A percentile compares a stretch with the other conserved stretches of the same genome.
phyloP scores from a whole-genome alignment of 2,113 vertebrate genomes.

The Gobio gobio region DNA sequence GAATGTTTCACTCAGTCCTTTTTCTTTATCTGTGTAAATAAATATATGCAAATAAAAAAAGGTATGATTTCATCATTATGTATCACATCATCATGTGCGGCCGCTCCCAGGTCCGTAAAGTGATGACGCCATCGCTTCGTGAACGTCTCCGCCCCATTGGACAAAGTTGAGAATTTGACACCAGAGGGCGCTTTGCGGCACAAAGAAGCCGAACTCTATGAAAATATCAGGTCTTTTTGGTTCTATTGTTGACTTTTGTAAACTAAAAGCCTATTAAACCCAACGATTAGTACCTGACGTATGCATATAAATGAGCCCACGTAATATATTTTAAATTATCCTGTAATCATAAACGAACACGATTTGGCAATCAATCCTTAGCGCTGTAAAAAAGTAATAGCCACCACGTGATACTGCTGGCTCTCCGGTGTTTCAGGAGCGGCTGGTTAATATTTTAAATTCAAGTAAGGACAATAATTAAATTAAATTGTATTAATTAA shows the following conservation, averaged over 20 bases:
- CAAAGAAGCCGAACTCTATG: background rate
- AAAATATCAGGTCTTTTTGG: background rate
- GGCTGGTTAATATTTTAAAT: background rate
- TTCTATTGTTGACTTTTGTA: background rate
- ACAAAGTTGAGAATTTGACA: background rate
- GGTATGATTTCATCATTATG: background rate
- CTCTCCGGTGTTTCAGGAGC: background rate
- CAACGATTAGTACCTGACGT: background rate
- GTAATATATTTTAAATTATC: background rate
- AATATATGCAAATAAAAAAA: background rate
- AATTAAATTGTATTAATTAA: background rate
- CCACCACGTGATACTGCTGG: background rate
- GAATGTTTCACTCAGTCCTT: slow-evolving; percentile 12
- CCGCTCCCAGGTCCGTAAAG: background rate
- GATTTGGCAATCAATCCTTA: background rate
- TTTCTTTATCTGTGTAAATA: slow-evolving; percentile 29
- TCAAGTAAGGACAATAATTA: background rate
- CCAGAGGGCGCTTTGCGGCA: background rate
- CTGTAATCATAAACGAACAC: background rate
- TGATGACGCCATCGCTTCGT: slow-evolving; percentile 3
- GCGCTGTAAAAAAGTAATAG: background rate
- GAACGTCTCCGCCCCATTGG: slow-evolving; percentile 13
- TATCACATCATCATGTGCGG: background rate
- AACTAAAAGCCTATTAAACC: background rate
- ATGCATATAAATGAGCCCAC: background rate